Evolutionary conservation across 2,797 vertebrate species (phyloP), one percentile per base, ranked within the genome.

Genomic region (Limosa lapponica): DNA sequence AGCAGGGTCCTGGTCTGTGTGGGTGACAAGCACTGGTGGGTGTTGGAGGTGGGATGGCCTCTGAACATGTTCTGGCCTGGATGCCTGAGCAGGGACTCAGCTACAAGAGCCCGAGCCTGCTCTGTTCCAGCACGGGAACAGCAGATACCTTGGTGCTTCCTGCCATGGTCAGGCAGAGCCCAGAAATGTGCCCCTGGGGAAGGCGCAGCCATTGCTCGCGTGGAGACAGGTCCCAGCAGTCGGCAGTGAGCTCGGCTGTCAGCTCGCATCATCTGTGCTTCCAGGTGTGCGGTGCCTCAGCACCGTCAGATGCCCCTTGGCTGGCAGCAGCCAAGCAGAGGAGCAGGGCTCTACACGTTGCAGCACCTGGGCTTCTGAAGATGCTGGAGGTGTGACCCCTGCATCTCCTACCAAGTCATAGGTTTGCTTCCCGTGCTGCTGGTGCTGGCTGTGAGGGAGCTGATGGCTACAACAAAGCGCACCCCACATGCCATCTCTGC

Each of bases 341-440:
- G 10, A 90, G 19, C 2, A 11, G 10, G 46, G 32, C 46, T 72
- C 36, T 54, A 30, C 1, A 3, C 3, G 2, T 10, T 43, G 54
- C 27, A 19, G n/a, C 24, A 34, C 25, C 75, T 36, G 43, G 97
- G 96, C 69, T 98, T 98, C 96, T 98, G 96, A 98, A 84, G 13
- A 2, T 37, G 39, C 79, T 64, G 36, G 19, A 66, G 3, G 1
- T 59, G n/a, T 30, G 28, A 44, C 14, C n/a, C 12, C 24, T 3
- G 3, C 13, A 19, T 16, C 32, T 39, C 55, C 39, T 79, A 36
- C 19, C 20, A 28, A 66, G 17, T 34, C 0, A 13, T 1, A 11
- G 11, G 13, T 59, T 91, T 93, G 22, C 32, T 79, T 84, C 27
- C n/a, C 32, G n/a, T 27, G 58, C 32, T 78, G 10, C 25, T 61